Evolutionary conservation across 2,888 invertebrate species (phyloP), one percentile per base, ranked within the genome.

Genomic region (Acanthococcus lagerstroemiae): DNA sequence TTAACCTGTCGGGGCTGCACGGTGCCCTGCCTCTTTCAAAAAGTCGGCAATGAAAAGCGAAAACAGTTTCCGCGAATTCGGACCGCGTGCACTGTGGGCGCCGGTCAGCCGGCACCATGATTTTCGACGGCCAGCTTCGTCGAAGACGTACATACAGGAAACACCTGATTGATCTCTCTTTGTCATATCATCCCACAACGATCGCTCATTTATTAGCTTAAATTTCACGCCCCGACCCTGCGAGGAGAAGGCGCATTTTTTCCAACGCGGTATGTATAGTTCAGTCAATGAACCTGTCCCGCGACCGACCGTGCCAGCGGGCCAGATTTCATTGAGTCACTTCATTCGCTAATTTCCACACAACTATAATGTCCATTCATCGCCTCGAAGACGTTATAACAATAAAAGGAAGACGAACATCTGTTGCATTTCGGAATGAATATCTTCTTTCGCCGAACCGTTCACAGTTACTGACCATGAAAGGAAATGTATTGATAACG

Each of bases 401-500:
- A 24, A 19, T 48, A 19, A 54, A 55, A 26, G 55, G 55, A 55
- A 27, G 55, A n/a, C n/a, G n/a, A 55, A 55, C 55, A 55, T 55
- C 55, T 55, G 55, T 50, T 50, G 19, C 21, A 50, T n/a, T 50
- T 19, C 50, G 17, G n/a, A 37, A 15, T 9, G n/a, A 50, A 21
- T 55, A 55, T 26, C 55, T 55, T 5, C 22, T 15, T 21, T 9
- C 22, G 19, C 17, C 25, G 26, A 55, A 27, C n/a, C 25, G 26
- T 27, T 27, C 52, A 55, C 30, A 55, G 27, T 55, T 24, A 55
- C 55, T 55, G 55, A 27, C 55, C 55, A 55, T 15, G 55, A 22
- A 55, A 55, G 55, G 55, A 55, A 55, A 55, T 30, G 55, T 55
- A 55, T 55, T 55, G 55, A 55, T 55, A 27, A 27, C n/a, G 21